These are phyloP conservation scores for Hymenopus coronatus DNA, from an alignment of 2,888 invertebrate species.

Conservation along the genomic window DNA sequence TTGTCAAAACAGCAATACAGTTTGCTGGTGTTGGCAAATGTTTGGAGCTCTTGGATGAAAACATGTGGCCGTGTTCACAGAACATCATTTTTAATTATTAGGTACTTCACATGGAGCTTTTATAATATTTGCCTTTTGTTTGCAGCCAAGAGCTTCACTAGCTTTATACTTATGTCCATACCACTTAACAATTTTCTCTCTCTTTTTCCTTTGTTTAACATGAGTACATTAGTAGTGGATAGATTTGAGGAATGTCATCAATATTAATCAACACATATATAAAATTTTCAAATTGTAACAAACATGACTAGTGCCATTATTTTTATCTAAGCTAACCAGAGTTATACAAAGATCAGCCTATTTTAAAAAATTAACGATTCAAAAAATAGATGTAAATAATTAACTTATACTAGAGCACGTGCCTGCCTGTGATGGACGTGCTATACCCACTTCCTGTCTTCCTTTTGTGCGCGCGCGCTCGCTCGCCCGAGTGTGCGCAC, in stretches of 20 bases:
- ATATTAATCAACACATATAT: conserved; percentile 54
- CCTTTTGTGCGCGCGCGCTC: background rate
- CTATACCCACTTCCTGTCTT: conserved; percentile 29
- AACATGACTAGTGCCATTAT: conserved; percentile 55
- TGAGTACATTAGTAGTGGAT: conserved; percentile 24
- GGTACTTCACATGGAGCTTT: background rate
- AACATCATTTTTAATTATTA: background rate
- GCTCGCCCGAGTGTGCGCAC: background rate
- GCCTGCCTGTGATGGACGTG: conserved; percentile 31
- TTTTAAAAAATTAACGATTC: conserved; percentile 33
- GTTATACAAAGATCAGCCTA: conserved; percentile 29
- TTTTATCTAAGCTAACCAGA: conserved; percentile 30
- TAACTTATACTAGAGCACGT: conserved; percentile 19
- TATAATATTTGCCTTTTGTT: background rate
- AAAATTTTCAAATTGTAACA: conserved; percentile 57
- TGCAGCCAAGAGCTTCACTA: background rate
- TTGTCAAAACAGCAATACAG: background rate
- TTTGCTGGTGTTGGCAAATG: background rate
- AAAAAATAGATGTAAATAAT: conserved; percentile 32
- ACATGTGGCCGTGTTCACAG: background rate
- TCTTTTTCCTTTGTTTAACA: conserved; percentile 4
- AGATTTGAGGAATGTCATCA: conserved; percentile 52
- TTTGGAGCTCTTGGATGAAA: background rate
- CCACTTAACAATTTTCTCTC: background rate
- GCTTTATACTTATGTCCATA: background rate